Evolutionary conservation across 2,113 vertebrate genomes (phyloP), one percentile per base, ranked within the genome.

Genomic region (Hiodon tergisus): DNA sequence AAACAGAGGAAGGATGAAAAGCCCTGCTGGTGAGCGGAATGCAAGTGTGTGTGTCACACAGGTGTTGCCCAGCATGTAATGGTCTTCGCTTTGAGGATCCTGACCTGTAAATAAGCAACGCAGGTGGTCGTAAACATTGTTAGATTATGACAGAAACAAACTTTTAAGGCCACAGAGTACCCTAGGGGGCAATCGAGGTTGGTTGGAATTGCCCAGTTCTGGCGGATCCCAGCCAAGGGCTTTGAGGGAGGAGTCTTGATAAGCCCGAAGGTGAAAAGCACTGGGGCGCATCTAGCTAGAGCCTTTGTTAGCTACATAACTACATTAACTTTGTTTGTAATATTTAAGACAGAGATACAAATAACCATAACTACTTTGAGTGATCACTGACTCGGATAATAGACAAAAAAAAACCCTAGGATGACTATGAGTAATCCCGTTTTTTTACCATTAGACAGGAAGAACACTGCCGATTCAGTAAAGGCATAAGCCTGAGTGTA

Each of bases 201-300:
- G 61, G 2, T 16, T 69, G 10, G 17, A 46, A 58, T 55, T 51
- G n/a, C 69, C 13, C 50, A 7, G 51, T 31, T 47, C 31, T 31
- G 31, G 31, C 31, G 31, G 31, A 31, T 31, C 31, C 31, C 31
- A 31, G 31, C 31, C 31, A 31, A 31, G 31, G 31, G 31, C 31
- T 31, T 31, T 67, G 65, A 48, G 9, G 47, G 53, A 4, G 54
- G 11, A 48, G 16, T 14, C 2, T 55, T 14, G 2, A 14, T 55
- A 57, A 55, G 5, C 54, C 51, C 47, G 4, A 54, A 54, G 5
- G 60, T 47, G 59, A 51, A 58, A 50, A 59, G 53, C 65, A 68
- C 1, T 9, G 63, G 13, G 63, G 79, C 6, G 5, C n/a, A 78
- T 82, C 80, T 83, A 79, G 78, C 83, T 81, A 16, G 50, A 51